Percentiles rank a stretch among this genome's conserved stretches.
These are phyloP conservation scores for Elephas maximus DNA, from an alignment of 2,113 vertebrate species.

Conservation along the genomic window DNA sequence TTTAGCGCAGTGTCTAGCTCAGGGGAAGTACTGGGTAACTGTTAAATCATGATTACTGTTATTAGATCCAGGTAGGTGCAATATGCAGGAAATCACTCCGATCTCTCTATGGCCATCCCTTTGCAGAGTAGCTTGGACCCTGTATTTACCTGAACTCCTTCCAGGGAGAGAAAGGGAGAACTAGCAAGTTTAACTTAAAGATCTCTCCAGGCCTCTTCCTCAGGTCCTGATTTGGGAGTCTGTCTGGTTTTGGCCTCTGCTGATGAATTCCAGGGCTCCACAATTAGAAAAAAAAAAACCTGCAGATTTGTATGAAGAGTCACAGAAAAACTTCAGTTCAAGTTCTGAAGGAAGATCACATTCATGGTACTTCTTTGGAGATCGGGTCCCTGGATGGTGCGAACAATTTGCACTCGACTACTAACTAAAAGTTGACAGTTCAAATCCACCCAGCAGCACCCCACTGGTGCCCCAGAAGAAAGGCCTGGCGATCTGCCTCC, in stretches of 20 bases:
- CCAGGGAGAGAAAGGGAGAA: not conserved
- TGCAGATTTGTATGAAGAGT: not conserved
- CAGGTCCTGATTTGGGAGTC: not conserved
- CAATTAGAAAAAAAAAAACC: constrained; percentile 9
- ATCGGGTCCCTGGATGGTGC: too few species aligned
- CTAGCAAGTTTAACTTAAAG: not conserved
- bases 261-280: not conserved
- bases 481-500: too few species aligned
- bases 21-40: not conserved
- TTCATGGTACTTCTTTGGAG: not conserved
- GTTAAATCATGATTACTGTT: not conserved
- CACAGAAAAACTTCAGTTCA: not conserved
- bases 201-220: not conserved
- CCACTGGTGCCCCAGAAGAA: too few species aligned
- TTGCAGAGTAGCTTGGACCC: not conserved
- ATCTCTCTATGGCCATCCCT: not conserved
- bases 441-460: too few species aligned
- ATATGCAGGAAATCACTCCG: not conserved
- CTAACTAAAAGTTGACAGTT: too few species aligned
- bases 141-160: not conserved
- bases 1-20: not conserved
- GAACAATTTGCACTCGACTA: too few species aligned
- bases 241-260: not conserved
- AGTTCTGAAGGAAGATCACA: not conserved
- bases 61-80: not conserved